A percentile compares a stretch with the other conserved stretches of the same genome.
phyloP scores from a whole-genome alignment of 2,113 vertebrate genomes.

The Cepphus grylle region DNA sequence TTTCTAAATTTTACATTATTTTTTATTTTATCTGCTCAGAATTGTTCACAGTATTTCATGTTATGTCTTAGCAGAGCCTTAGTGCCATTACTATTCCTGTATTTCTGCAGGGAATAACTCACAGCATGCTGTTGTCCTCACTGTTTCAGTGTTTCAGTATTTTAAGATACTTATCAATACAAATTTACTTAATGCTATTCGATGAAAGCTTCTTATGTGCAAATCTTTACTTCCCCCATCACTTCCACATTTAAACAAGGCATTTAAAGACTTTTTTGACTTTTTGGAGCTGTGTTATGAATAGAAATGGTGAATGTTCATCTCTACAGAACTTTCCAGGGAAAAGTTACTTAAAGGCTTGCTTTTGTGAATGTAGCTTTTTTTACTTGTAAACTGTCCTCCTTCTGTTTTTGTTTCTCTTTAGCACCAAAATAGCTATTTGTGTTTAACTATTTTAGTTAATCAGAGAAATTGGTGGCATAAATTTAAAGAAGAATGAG shows the following conservation, averaged over 20 bases:
- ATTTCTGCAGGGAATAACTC: background rate
- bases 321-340: background rate
- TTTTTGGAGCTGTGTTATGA: background rate
- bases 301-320: background rate
- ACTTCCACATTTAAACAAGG: background rate
- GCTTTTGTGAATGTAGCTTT: background rate
- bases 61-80: background rate
- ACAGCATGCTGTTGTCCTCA: background rate
- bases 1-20: background rate
- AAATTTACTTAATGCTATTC: background rate
- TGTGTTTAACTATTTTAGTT: slow-evolving; percentile 74
- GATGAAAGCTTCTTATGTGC: background rate
- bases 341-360: background rate
- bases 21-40: background rate
- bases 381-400: background rate
- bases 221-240: background rate
- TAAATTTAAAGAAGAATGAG: slow-evolving; percentile 98
- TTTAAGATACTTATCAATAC: background rate
- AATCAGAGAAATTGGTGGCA: slow-evolving; percentile 95
- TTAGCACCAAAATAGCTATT: background rate
- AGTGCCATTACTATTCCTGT: background rate
- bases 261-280: background rate
- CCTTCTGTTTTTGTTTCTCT: background rate
- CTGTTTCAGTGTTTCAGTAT: background rate
- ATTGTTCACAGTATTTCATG: background rate